A percentile compares a stretch with the other conserved stretches of the same genome.
Evolutionary conservation across 1,140 invertebrate genomes (phyloP).

Genomic region (Episyrphus balteatus): DNA sequence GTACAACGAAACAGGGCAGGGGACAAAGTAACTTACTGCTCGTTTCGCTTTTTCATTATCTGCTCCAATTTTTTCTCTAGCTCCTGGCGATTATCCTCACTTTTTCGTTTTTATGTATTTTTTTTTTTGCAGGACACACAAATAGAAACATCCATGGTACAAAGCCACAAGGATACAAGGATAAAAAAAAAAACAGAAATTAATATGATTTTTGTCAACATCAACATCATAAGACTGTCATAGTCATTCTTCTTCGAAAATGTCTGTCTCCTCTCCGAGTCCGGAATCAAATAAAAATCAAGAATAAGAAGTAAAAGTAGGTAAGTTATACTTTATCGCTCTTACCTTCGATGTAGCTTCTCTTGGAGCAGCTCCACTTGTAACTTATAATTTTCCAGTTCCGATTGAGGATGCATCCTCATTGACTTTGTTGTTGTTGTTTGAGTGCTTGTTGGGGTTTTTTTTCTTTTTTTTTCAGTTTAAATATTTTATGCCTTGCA

Average conservation of each 20-base stretch:
- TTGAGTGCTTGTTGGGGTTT: too few species aligned
- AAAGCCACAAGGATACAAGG: too few species aligned
- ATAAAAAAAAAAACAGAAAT: slow-evolving; percentile 4
- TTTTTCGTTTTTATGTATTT: too few species aligned
- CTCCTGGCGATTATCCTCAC: slow-evolving; percentile 32
- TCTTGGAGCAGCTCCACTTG: slow-evolving; percentile 33
- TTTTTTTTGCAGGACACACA: too few species aligned
- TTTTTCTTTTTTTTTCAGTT: too few species aligned
- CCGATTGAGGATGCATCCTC: slow-evolving; percentile 28
- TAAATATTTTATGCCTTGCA: too few species aligned
- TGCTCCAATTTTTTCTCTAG: slow-evolving; percentile 33
- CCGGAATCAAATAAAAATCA: neutral
- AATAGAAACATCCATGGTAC: neutral
- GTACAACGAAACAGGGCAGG: neutral
- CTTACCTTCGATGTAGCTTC: slow-evolving; percentile 29
- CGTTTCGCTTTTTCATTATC: slow-evolving; percentile 27
- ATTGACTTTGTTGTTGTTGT: too few species aligned
- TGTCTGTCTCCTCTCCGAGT: neutral
- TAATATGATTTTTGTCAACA: neutral
- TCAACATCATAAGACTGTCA: neutral
- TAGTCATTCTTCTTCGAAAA: neutral
- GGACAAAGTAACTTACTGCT: slow-evolving; percentile 25
- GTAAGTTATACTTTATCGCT: neutral
- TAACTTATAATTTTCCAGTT: slow-evolving; percentile 34
- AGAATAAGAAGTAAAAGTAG: too few species aligned